Evolutionary conservation across 37 sponge, comb jelly and placozoan genomes (phyloP).

Genomic region (Beroe forskalii): DNA sequence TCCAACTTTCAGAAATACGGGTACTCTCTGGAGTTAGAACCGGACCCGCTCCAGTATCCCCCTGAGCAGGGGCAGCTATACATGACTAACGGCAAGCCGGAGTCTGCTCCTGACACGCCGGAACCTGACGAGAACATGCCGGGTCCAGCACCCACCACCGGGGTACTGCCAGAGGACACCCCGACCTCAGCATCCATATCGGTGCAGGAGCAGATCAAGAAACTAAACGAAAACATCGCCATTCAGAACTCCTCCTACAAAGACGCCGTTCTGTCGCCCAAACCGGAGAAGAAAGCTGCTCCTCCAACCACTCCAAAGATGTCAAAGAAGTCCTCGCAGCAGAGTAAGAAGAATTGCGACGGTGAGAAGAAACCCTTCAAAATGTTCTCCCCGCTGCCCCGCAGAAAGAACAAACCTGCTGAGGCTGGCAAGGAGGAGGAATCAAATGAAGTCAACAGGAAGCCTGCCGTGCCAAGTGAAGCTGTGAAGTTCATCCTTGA

Average conservation of each 20-base stretch:
- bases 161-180: neutral
- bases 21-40: neutral
- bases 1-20: slow-evolving; percentile 53
- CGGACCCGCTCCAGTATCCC: neutral
- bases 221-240: slow-evolving; percentile 38
- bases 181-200: neutral
- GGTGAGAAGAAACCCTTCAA: slow-evolving; percentile 40
- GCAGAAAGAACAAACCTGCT: slow-evolving; percentile 20
- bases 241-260: slow-evolving; percentile 49
- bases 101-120: neutral
- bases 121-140: neutral
- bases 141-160: neutral
- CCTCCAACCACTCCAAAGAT: neutral
- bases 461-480: slow-evolving; percentile 81
- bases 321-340: slow-evolving; percentile 13
- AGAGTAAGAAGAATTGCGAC: neutral
- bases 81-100: neutral
- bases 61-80: neutral
- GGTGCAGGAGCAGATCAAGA: slow-evolving; percentile 52
- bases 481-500: slow-evolving; percentile 96
- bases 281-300: slow-evolving; percentile 23
- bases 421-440: neutral
- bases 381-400: slow-evolving; percentile 50
- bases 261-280: slow-evolving; percentile 20
- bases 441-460: neutral